phyloP scores from a whole-genome alignment of 1,140 invertebrate genomes.

The Drosophila funebris region DNA sequence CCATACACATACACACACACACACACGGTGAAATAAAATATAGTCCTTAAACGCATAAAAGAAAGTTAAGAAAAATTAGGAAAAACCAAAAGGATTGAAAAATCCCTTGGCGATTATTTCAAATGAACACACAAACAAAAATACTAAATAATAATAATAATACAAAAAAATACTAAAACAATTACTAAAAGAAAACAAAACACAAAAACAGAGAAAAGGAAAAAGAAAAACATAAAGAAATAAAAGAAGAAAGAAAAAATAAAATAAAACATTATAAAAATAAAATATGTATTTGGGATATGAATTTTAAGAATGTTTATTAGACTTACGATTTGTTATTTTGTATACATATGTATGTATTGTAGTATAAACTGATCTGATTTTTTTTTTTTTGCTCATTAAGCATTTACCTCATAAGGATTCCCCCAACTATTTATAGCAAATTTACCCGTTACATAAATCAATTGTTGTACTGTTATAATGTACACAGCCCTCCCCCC shows the following conservation, averaged over 20 bases:
- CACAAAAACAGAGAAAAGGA: conserved; percentile 16
- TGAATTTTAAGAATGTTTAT: conserved; percentile 80
- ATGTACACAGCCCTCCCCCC: conserved; percentile 52
- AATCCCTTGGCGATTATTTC: conserved; percentile 18
- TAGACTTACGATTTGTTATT: conserved; percentile 79
- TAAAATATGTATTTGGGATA: conserved; percentile 69
- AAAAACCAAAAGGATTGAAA: background rate
- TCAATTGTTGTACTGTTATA: conserved; percentile 75
- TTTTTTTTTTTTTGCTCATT: conserved; percentile 78
- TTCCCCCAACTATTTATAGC: conserved; percentile 77
- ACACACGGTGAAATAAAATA: conserved; percentile 16
- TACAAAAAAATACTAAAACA: conserved; percentile 32
- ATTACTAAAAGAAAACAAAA: conserved; percentile 20
- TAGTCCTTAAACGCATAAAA: conserved; percentile 36
- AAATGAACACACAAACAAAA: conserved; percentile 18
- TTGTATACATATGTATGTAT: conserved; percentile 75
- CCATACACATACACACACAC: conserved; percentile 17
- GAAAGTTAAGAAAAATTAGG: background rate
- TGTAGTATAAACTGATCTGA: conserved; percentile 75
- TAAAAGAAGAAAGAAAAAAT: no score
- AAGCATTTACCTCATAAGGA: conserved; percentile 76
- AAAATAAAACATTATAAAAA: conserved; percentile 20
- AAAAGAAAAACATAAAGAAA: no score
- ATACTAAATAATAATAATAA: conserved; percentile 10
- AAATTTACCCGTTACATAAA: conserved; percentile 78